A percentile compares a stretch with the other conserved stretches of the same genome.
These are phyloP conservation scores for Sarcophaga subvicina DNA, from an alignment of 2,888 invertebrate species.

Conservation along the genomic window DNA sequence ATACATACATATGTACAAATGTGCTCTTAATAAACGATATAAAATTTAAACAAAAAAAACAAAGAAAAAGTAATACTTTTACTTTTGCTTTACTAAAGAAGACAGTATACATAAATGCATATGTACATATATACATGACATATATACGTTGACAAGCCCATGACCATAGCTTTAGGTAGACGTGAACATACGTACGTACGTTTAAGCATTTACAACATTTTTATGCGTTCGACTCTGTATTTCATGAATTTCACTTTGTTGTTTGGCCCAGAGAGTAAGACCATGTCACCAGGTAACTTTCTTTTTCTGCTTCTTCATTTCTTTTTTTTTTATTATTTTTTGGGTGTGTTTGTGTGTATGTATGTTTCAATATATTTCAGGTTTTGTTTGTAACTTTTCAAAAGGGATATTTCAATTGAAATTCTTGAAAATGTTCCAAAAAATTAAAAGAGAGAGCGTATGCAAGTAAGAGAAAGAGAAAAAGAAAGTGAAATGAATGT, in stretches of 20 bases:
- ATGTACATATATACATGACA: not conserved
- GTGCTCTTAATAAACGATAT: no score
- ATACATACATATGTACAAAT: not conserved
- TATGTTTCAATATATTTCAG: not conserved
- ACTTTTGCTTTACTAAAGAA: conserved; percentile 52
- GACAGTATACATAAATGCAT: conserved; percentile 16
- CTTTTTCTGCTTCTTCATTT: conserved; percentile 46
- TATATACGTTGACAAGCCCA: not conserved
- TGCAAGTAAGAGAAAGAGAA: not conserved
- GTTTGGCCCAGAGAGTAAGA: conserved; percentile 32
- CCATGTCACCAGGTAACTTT: conserved; percentile 50
- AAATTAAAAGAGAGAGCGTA: not conserved
- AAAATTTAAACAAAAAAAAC: not conserved
- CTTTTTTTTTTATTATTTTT: not conserved
- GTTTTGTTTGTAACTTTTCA: not conserved
- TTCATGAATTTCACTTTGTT: conserved; percentile 59
- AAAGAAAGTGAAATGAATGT: conserved; percentile 19
- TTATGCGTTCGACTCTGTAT: conserved; percentile 48
- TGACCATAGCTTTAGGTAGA: not conserved
- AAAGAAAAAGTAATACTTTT: conserved; percentile 65
- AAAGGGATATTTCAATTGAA: conserved; percentile 35
- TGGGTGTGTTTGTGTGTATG: no score
- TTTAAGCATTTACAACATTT: conserved; percentile 15
- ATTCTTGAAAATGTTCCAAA: conserved; percentile 20
- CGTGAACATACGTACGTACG: not conserved